Base-by-base conservation (phyloP, 2,888 invertebrate species). In the Andrena fulva region DNA sequence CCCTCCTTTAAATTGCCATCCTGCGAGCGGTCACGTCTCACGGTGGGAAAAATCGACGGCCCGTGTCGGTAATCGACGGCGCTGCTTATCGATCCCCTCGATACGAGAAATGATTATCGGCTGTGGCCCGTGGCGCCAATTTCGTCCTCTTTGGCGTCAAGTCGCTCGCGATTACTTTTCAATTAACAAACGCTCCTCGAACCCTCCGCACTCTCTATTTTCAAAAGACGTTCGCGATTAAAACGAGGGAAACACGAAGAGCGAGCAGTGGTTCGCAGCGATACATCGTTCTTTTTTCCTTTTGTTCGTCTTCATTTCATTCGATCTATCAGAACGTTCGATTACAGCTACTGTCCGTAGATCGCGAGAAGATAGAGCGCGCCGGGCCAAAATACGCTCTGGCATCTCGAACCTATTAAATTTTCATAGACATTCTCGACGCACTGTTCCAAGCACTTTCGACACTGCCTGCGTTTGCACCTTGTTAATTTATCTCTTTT, bases 261-360 rank as follows among this genome's bases (percentile, higher is more conserved):
- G 24, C 33, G 20, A n/a, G 48, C 16, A 29, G 35, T 7, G 8
- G 12, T 62, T 70, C 35, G 12, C 50, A 64, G 33, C 7, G 42
- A 60, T 24, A 20, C 31, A 70, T 71, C 16, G 59, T 70, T 67
- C 33, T 72, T 79, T 80, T 79, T 80, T 80, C 42, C 72, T 71
- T 56, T 80, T 80, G 20, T 79, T 79, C 52, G 70, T 71, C 80
- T 79, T 80, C 80, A 80, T 80, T 62, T 80, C 80, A 71, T 71
- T 80, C 62, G 48, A 24, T 63, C 48, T 24, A 33, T 63, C 62
- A 27, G 29, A 48, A 35, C 52, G 42, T 24, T 8, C 24, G 16
- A 54, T 54, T 42, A 42, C 56, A 54, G 16, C 56, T 35, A 56
- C 56, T 10, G 42, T 42, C n/a, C 12, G n/a, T 10, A 27, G 10